phyloP scores from a whole-genome alignment of 1,140 invertebrate species.

The Drosophila sturtevanti region DNA sequence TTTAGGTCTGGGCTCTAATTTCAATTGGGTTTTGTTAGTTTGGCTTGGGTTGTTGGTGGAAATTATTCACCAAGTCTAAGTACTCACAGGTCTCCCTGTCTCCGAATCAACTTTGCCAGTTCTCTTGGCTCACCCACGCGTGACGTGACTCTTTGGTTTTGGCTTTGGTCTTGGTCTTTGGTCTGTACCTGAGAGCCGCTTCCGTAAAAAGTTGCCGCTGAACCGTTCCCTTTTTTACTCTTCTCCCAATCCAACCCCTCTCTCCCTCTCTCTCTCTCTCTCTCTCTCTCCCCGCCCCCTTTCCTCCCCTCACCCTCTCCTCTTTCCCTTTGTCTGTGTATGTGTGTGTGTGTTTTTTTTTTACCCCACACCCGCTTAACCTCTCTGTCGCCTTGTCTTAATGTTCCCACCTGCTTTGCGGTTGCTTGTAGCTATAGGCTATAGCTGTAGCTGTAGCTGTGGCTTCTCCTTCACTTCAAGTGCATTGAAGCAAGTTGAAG shows the following conservation, averaged over 20 bases:
- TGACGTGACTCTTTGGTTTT: slow-evolving; percentile 80
- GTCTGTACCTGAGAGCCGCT: slow-evolving; percentile 71
- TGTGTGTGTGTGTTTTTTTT: neutral
- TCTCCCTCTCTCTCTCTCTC: neutral
- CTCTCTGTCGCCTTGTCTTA: slow-evolving; percentile 8
- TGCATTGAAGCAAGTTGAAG: slow-evolving; percentile 79
- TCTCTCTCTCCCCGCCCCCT: slow-evolving; percentile 9
- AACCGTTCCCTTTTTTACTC: slow-evolving; percentile 14
- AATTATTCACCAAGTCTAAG: slow-evolving; percentile 80
- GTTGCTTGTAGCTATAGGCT: slow-evolving; percentile 23
- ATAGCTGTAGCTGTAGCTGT: slow-evolving; percentile 26
- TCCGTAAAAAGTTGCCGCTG: slow-evolving; percentile 75
- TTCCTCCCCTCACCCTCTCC: neutral
- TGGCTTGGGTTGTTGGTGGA: slow-evolving; percentile 47
- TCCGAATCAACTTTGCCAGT: slow-evolving; percentile 37
- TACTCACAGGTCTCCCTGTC: slow-evolving; percentile 39
- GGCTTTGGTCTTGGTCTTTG: slow-evolving; percentile 38
- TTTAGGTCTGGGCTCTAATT: slow-evolving; percentile 68
- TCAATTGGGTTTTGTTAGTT: slow-evolving; percentile 75
- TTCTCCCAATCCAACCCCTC: neutral
- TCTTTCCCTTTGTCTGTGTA: neutral
- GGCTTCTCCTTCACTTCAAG: slow-evolving; percentile 72
- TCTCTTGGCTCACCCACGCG: slow-evolving; percentile 58
- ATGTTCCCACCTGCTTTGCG: slow-evolving; percentile 38
- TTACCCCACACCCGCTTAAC: slow-evolving; percentile 1